phyloP scores from a whole-genome alignment of 2,888 invertebrate species.

The Argyra leucocephala region DNA sequence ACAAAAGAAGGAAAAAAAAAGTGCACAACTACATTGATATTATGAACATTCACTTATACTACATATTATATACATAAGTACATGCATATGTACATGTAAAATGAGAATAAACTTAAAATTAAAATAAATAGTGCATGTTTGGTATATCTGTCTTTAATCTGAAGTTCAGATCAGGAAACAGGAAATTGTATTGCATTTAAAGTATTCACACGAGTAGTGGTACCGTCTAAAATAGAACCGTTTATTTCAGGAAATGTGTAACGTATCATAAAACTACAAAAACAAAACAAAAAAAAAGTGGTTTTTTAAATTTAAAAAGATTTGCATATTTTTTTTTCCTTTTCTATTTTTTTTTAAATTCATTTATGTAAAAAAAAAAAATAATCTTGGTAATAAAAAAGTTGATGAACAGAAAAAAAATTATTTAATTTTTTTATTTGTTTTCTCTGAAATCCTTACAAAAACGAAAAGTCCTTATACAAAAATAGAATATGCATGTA shows the following conservation, averaged over 20 bases:
- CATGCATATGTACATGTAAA: not conserved
- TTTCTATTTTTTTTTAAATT: no score
- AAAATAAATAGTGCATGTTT: conserved; percentile 2
- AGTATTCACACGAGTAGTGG: conserved; percentile 2
- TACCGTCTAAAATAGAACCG: not conserved
- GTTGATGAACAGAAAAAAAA: no score
- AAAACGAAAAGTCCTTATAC: no score
- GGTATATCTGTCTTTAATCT: conserved; percentile 1
- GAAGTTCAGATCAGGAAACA: not conserved
- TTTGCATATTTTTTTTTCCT: not conserved
- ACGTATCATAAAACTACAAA: not conserved
- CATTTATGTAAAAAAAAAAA: no score
- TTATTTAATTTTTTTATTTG: no score
- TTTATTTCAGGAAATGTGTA: conserved; percentile 6
- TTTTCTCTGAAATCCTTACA: no score
- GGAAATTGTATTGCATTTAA: conserved; percentile 6
- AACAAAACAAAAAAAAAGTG: not conserved
- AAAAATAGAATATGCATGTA: no score
- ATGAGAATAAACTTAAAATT: not conserved
- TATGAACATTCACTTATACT: no score
- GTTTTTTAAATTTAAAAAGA: not conserved
- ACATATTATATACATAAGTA: no score
- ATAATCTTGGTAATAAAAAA: no score
- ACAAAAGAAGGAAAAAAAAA: no score
- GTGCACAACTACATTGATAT: no score